Percentiles rank a stretch among this genome's conserved stretches.
Conservation (phyloP, 1,140 invertebrate genomes). For the Drosophila ananassae region DNA sequence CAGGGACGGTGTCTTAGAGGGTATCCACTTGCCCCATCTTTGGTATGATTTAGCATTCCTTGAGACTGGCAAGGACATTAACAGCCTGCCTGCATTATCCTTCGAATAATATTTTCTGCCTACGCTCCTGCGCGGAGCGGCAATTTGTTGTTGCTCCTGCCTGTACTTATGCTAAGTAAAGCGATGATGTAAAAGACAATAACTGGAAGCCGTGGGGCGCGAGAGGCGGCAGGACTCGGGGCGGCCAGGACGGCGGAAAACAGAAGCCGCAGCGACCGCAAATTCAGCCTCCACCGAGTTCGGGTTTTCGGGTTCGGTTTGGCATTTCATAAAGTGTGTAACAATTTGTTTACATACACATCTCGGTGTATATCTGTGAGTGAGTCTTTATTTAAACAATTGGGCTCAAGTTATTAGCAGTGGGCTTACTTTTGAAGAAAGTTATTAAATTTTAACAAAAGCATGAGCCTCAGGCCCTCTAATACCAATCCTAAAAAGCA, state of each 20-base stretch:
- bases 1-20: slow-evolving; percentile 21
- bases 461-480: too few species aligned
- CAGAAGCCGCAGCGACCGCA: slow-evolving; percentile 66
- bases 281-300: slow-evolving; percentile 51
- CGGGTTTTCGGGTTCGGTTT: slow-evolving; percentile 27
- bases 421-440: background rate
- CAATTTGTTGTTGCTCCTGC: slow-evolving; percentile 71
- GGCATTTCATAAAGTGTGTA: slow-evolving; percentile 76
- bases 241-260: background rate
- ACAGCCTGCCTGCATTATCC: background rate
- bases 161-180: slow-evolving; percentile 81
- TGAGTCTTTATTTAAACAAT: slow-evolving; percentile 16
- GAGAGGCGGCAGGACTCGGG: too few species aligned
- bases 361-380: slow-evolving; percentile 42
- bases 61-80: background rate
- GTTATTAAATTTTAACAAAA: too few species aligned
- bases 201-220: slow-evolving; percentile 29
- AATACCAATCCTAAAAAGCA: too few species aligned
- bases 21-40: background rate
- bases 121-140: slow-evolving; percentile 27
- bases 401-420: slow-evolving; percentile 4
- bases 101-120: background rate
- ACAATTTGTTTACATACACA: slow-evolving; percentile 72
- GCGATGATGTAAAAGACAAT: slow-evolving; percentile 82
- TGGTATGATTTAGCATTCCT: background rate